A percentile compares a stretch with the other conserved stretches of the same genome.
phyloP scores from a whole-genome alignment of 2,888 invertebrate genomes.

The Sminthurinus aureus region DNA sequence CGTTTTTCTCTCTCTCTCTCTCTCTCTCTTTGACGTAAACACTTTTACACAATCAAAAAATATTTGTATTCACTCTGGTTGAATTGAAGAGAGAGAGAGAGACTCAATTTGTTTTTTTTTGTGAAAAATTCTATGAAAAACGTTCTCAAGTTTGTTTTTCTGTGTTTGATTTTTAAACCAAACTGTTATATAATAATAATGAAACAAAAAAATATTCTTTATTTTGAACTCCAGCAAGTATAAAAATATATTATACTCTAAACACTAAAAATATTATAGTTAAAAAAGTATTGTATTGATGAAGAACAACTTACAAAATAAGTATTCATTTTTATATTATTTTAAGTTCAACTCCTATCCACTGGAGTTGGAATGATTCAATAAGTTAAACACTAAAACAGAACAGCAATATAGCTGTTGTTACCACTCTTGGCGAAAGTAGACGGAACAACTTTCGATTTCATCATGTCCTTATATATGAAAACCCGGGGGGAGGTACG shows the following conservation, averaged over 20 bases:
- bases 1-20: no score
- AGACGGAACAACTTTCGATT: constrained; percentile 59
- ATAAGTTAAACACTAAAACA: constrained; percentile 16
- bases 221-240: no score
- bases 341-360: constrained; percentile 34
- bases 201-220: no score
- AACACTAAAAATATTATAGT: neutral
- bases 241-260: neutral
- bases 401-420: constrained; percentile 34
- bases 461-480: constrained; percentile 57
- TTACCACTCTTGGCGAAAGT: constrained; percentile 48
- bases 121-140: no score
- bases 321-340: constrained; percentile 32
- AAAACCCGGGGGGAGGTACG: constrained; percentile 44
- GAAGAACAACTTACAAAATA: constrained; percentile 40
- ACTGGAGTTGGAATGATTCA: constrained; percentile 21
- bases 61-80: no score
- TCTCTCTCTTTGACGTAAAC: no score
- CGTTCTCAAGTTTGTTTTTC: no score
- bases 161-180: no score
- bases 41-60: no score
- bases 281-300: constrained; percentile 11
- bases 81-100: no score
- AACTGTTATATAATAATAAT: no score
- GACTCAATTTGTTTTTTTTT: no score